These are phyloP conservation scores for Gandaritis pyraliata DNA, from an alignment of 2,888 invertebrate species.

Conservation along the genomic window DNA sequence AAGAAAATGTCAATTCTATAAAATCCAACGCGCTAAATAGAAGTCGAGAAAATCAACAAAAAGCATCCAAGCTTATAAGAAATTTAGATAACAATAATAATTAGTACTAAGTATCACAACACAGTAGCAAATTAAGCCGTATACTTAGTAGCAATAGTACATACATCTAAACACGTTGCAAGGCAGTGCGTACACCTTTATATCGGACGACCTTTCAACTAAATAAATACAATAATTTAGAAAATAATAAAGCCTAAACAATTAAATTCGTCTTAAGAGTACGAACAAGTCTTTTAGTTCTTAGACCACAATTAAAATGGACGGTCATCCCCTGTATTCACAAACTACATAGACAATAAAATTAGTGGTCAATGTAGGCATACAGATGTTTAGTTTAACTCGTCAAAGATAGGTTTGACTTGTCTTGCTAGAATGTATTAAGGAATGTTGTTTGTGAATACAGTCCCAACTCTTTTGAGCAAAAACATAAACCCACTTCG, in stretches of 20 bases:
- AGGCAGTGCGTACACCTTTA: not conserved
- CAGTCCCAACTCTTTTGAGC: constrained; percentile 6
- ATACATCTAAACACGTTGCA: not conserved
- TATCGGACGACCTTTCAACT: not conserved
- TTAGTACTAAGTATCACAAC: constrained; percentile 73
- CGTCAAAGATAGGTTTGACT: too few species aligned
- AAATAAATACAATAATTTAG: constrained; percentile 11
- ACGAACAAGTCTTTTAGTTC: constrained; percentile 17
- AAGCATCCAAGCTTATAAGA: constrained; percentile 60
- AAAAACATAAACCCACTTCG: constrained; percentile 9
- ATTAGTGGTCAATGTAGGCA: not conserved
- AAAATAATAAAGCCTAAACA: constrained; percentile 11
- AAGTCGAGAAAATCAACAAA: constrained; percentile 67
- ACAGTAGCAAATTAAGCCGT: constrained; percentile 74
- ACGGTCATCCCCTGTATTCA: constrained; percentile 7
- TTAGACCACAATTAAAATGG: constrained; percentile 14
- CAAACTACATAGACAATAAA: not conserved
- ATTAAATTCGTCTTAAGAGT: constrained; percentile 17
- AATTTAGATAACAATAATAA: constrained; percentile 48
- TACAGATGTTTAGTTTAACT: too few species aligned
- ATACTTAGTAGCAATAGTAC: too few species aligned
- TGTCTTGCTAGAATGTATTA: not conserved
- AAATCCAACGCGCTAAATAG: constrained; percentile 38
- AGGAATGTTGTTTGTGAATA: constrained; percentile 15
- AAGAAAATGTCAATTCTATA: not conserved